A percentile compares a stretch with the other conserved stretches of the same genome.
Conservation (phyloP, 2,888 invertebrate genomes). For the Melitaea athalia region DNA sequence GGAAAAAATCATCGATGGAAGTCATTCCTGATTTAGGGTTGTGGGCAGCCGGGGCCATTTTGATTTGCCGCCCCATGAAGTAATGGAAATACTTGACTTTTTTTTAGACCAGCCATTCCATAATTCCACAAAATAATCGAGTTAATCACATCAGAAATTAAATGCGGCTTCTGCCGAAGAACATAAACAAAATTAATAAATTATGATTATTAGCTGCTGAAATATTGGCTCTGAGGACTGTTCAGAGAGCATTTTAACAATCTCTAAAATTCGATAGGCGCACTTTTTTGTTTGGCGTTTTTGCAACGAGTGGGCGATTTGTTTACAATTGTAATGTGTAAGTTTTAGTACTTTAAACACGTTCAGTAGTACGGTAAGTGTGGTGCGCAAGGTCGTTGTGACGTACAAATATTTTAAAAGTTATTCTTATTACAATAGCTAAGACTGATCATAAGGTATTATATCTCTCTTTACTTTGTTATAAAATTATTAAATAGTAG, state of each 20-base stretch:
- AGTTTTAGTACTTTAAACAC: conserved; percentile 58
- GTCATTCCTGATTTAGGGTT: no score
- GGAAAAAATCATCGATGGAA: no score
- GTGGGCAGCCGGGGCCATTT: no score
- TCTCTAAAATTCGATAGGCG: conserved; percentile 48
- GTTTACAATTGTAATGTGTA: conserved; percentile 63
- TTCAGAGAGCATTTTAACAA: conserved; percentile 54
- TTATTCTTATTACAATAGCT: conserved; percentile 40
- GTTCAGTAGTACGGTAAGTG: conserved; percentile 48
- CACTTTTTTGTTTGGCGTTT: conserved; percentile 52
- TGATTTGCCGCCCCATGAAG: no score
- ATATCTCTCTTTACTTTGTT: conserved; percentile 23
- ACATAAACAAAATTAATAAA: conserved; percentile 19
- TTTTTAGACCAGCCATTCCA: no score
- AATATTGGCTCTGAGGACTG: conserved; percentile 55
- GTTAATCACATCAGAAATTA: no score
- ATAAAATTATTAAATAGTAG: conserved; percentile 21
- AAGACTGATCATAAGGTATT: conserved; percentile 34
- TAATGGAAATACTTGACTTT: no score
- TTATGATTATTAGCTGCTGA: conserved; percentile 35
- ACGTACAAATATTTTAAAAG: conserved; percentile 51
- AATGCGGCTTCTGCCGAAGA: not conserved
- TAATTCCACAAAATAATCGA: no score
- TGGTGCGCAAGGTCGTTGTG: conserved; percentile 60
- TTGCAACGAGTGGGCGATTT: conserved; percentile 63